Evolutionary conservation across 2,113 vertebrate genomes (phyloP), one percentile per base, ranked within the genome.

Genomic region (Hemicordylus capensis): DNA sequence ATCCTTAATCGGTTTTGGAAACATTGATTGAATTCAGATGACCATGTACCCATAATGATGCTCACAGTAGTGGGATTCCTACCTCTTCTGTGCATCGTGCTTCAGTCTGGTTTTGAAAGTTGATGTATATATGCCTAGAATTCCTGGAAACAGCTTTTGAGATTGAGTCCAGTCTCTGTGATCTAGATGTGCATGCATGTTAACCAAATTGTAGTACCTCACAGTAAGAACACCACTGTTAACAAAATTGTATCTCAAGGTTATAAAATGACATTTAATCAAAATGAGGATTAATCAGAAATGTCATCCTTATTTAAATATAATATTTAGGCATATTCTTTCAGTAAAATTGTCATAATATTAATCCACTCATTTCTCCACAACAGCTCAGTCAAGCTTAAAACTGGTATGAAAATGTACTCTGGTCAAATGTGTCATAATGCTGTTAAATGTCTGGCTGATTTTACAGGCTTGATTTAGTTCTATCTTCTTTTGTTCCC

Each of bases 401-500:
- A 82, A 2, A 0, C 20, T 31, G 6, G 22, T 1, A 0, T 84
- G 76, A 79, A 26, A 51, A 85, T 80, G 82, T 89, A 89, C 3
- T 74, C 8, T 0, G 14, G 85, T 90, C 54, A 61, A 17, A 44
- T 54, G 4, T 75, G 28, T 51, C 28, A 39, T 75, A 5, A 85
- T 89, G 63, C 69, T 89, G 86, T 90, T 70, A 56, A 66, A 1
- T 87, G 46, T 66, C 63, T 88, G 24, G 44, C 67, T 79, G 81
- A 58, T 85, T 48, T 88, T 93, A 19, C 28, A 87, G 56, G 31
- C 86, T 48, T 89, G 44, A 51, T 26, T 75, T 84, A 91, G 56
- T 92, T 88, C 80, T 93, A 88, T 69, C n/a, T 12, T 92, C 26
- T 90, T 90, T 91, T 81, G 84, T 28, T 10, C 42, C 56, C 1